Percentiles rank a stretch among this genome's conserved stretches.
phyloP scores from a whole-genome alignment of 2,888 invertebrate genomes.

The Phrixothrix hirtus region DNA sequence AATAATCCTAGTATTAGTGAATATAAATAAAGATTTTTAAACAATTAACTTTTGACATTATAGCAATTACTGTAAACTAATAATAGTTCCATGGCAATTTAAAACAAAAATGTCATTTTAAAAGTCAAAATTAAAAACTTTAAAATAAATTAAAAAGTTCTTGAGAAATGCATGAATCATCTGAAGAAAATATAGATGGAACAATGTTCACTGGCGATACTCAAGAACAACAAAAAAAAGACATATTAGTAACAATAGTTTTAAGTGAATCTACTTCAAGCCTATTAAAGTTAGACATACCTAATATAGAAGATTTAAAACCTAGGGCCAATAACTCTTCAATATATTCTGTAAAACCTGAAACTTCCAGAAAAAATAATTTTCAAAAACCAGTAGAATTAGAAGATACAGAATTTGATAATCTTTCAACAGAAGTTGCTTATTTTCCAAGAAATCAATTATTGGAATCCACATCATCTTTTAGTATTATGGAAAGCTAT shows the following conservation, averaged over 20 bases:
- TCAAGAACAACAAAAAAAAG: constrained; percentile 24
- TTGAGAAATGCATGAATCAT: not conserved
- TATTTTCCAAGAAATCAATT: constrained; percentile 40
- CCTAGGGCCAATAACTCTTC: too few species aligned
- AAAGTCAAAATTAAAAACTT: too few species aligned
- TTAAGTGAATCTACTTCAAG: constrained; percentile 51
- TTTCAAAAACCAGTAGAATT: not conserved
- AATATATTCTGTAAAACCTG: too few species aligned
- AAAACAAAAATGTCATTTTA: constrained; percentile 2
- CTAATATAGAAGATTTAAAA: constrained; percentile 43
- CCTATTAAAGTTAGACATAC: constrained; percentile 45
- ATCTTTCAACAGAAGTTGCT: constrained; percentile 42
- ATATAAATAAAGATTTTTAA: too few species aligned
- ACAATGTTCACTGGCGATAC: too few species aligned
- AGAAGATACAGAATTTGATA: constrained; percentile 24
- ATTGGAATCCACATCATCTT: constrained; percentile 39
- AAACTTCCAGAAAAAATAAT: constrained; percentile 3
- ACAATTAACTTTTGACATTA: too few species aligned
- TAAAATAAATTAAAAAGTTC: constrained; percentile 20
- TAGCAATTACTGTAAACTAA: too few species aligned
- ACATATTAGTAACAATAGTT: constrained; percentile 47
- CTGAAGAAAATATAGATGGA: not conserved
- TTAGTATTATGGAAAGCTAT: constrained; percentile 30
- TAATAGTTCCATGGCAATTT: not conserved
- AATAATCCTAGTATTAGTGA: too few species aligned